Base-by-base conservation (phyloP, 1,140 invertebrate genomes). In the Dufourea novaeangliae region DNA sequence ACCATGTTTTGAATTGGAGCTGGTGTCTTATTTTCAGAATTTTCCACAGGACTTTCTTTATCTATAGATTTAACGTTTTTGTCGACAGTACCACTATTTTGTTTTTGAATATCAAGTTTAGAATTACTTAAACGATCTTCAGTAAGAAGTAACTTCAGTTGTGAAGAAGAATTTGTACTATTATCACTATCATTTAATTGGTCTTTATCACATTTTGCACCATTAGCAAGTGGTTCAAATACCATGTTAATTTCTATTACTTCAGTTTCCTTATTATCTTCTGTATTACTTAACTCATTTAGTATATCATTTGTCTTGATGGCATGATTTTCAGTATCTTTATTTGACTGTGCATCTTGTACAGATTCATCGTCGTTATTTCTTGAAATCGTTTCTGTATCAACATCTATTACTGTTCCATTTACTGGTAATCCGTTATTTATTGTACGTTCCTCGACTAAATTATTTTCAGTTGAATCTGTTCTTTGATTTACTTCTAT, bases 41-140 rank as follows among this genome's bases (percentile, higher is more conserved):
- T 77, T 78, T 59, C 7, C 56, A 27, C 12, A 74, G 54, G 57
- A 12, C 63, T 69, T 34, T 78, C 71, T 22, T 77, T 78, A 14
- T 57, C n/a, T 34, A 46, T 41, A 22, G 46, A 63, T 63, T 59
- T 32, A 39, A 14, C 20, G 44, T 22, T 27, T 17, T 73, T 34
- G 4, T 39, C 20, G 34, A 12, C 22, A 17, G 11, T 2, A 50
- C 37, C 22, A 11, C n/a, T 20, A 14, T 63, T 69, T 69, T 63
- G 57, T 14, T 62, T 14, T 7, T 44, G 54, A 62, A 69, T 10
- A 46, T 50, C 5, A 34, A 62, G 62, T 52, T 54, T 41, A n/a
- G 22, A 4, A 25, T 12, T 46, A 22, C 3, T 62, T 73, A 32
- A 3, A 7, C 32, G 52, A 54, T 75, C 46, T 29, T 67, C 44